These are phyloP conservation scores for Allygus modestus DNA, from an alignment of 2,888 invertebrate species.

Conservation along the genomic window DNA sequence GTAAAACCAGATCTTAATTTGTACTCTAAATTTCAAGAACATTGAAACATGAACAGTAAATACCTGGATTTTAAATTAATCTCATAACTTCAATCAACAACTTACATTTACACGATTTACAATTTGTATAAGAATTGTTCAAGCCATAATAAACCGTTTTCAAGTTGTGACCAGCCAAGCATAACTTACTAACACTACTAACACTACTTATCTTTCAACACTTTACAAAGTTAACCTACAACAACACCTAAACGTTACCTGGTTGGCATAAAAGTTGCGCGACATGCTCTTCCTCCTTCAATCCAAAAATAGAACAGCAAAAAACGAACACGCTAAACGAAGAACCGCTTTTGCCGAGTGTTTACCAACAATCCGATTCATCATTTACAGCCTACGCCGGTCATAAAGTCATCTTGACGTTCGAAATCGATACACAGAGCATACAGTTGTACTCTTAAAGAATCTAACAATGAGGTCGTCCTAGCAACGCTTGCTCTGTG, in stretches of 20 bases:
- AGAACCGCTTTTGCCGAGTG: not conserved
- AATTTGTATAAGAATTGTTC: no score
- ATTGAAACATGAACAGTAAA: no score
- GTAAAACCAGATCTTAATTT: no score
- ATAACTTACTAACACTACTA: no score
- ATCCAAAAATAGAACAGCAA: not conserved
- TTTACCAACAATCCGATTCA: constrained; percentile 18
- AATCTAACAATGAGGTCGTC: constrained; percentile 32
- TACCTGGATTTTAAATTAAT: no score
- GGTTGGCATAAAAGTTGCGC: constrained; percentile 65
- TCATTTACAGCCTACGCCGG: not conserved
- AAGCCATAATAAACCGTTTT: no score
- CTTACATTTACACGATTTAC: no score
- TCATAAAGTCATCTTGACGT: constrained; percentile 23
- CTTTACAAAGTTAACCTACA: no score
- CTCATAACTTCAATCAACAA: no score
- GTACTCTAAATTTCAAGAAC: no score
- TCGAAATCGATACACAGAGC: constrained; percentile 25
- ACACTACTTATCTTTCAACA: no score
- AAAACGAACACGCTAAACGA: not conserved
- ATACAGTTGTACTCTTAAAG: not conserved
- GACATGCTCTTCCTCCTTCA: constrained; percentile 52
- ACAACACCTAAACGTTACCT: constrained; percentile 62
- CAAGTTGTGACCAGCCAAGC: no score
- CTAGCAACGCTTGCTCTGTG: constrained; percentile 24